Evolutionary conservation across 2,888 invertebrate genomes (phyloP).

Genomic region (Nemapogon koenigi): DNA sequence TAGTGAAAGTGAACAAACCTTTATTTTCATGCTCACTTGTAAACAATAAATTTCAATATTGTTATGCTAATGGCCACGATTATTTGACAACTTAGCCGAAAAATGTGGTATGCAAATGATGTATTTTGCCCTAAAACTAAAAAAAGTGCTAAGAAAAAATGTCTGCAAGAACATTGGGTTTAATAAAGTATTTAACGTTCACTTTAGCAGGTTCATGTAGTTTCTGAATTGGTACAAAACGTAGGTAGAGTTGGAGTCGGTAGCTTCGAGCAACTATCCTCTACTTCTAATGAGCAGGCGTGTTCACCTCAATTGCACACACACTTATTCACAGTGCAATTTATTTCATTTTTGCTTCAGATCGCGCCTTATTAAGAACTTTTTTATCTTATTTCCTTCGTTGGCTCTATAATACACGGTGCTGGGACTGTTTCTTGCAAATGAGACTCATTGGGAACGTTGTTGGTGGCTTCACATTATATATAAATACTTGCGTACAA

Average conservation of each 20-base stretch:
- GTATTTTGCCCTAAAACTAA: too few species aligned
- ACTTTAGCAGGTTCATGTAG: too few species aligned
- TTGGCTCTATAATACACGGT: slow-evolving; percentile 56
- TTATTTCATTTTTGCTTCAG: slow-evolving; percentile 65
- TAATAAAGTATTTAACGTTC: too few species aligned
- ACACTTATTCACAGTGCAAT: slow-evolving; percentile 46
- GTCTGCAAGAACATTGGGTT: too few species aligned
- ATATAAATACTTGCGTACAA: too few species aligned
- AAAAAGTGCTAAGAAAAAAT: too few species aligned
- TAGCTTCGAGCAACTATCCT: slow-evolving; percentile 1
- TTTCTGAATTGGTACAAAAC: too few species aligned
- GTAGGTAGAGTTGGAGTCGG: too few species aligned
- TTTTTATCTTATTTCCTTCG: slow-evolving; percentile 56
- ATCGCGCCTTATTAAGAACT: slow-evolving; percentile 63
- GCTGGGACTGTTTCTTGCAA: slow-evolving; percentile 62
- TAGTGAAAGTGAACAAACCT: slow-evolving; percentile 32
- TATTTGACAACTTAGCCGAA: slow-evolving; percentile 7
- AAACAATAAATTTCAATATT: slow-evolving; percentile 24
- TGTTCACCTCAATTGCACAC: slow-evolving; percentile 63
- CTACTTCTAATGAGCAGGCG: slow-evolving; percentile 57
- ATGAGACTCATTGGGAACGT: slow-evolving; percentile 56
- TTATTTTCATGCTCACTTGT: background rate
- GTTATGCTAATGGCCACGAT: slow-evolving; percentile 53
- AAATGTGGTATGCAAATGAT: too few species aligned
- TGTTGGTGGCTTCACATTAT: slow-evolving; percentile 35